Conservation (phyloP, 2,888 invertebrate species). For the Cantharis flavilabris region DNA sequence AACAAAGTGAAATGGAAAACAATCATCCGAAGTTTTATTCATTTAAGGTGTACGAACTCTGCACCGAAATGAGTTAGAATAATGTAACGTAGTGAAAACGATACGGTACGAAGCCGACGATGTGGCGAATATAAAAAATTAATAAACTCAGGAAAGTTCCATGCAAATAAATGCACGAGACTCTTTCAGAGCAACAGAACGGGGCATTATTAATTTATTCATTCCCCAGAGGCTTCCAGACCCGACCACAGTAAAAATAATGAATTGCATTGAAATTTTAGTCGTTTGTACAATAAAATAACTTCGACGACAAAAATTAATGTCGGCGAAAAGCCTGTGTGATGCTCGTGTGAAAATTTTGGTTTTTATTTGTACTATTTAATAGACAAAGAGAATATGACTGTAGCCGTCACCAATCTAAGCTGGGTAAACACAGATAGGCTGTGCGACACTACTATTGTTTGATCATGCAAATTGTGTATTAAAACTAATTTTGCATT, state of each 20-base stretch:
- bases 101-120: slow-evolving; percentile 19
- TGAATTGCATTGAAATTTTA: slow-evolving; percentile 40
- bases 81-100: slow-evolving; percentile 12
- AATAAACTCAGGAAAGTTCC: slow-evolving; percentile 43
- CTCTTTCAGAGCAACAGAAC: slow-evolving; percentile 41
- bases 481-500: slow-evolving; percentile 56
- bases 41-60: slow-evolving; percentile 27
- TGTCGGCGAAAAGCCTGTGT: background rate
- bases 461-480: slow-evolving; percentile 57
- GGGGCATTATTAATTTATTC: slow-evolving; percentile 51
- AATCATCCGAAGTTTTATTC: slow-evolving; percentile 38
- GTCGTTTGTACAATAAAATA: slow-evolving; percentile 40
- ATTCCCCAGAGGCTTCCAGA: slow-evolving; percentile 41
- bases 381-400: slow-evolving; percentile 41
- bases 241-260: slow-evolving; percentile 46
- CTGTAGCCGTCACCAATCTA: slow-evolving; percentile 41
- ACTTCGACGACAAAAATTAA: slow-evolving; percentile 37
- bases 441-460: slow-evolving; percentile 50
- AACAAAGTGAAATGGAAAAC: slow-evolving; percentile 33
- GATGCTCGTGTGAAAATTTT: slow-evolving; percentile 14
- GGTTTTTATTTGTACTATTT: slow-evolving; percentile 49
- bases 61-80: slow-evolving; percentile 10
- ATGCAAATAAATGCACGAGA: slow-evolving; percentile 47
- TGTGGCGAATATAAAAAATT: slow-evolving; percentile 38
- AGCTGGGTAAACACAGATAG: slow-evolving; percentile 58